Evolutionary conservation across 30 jellyfish, hydroid and myxozoan species (phyloP), one percentile per base, ranked within the genome.

Genomic region (Chironex yamaguchii): DNA sequence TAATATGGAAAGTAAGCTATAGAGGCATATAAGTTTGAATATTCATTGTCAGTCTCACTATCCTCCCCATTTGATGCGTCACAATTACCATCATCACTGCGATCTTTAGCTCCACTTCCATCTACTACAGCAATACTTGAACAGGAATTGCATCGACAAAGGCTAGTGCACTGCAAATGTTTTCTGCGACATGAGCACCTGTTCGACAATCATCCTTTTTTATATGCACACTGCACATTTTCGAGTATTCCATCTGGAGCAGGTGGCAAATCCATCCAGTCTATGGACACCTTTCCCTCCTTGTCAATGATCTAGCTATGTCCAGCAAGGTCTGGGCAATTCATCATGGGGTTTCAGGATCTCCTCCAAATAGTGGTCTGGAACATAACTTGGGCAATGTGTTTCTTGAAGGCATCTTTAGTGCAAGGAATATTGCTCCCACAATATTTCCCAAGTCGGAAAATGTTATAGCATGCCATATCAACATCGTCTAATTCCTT

Each of bases 241-340:
- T 73, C 86, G 14, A 73, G 50, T 36, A 73, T 49, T 42, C 86
- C 86, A 36, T 50, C 77, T 49, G 86, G 86, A 25, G 86, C 86
- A 36, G 78, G 86, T 73, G 86, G 86, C 86, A 73, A 49, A 17
- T 36, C 76, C 86, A 72, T 72, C 86, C 86, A 72, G 76, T 34
- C 76, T 34, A 72, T 28, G 32, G 42, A 62, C 28, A 62, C 75
- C 75, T 62, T 1, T 62, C 75, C 75, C 75, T 62, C 75, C 28
- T 62, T 36, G 75, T 62, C 75, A 62, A 62, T 36, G 21, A 62
- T 62, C 86, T 74, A 50, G 51, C 73, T 74, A 73, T 73, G 74
- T 73, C 52, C 78, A 4, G 78, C 17, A 73, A 73, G 13, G 86
- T 26, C 76, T 13, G 86, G 76, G 76, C 86, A 73, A 49, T 73